Base-by-base conservation (phyloP, 2,797 vertebrate species). In the Schizopygopsis malacanthus region DNA sequence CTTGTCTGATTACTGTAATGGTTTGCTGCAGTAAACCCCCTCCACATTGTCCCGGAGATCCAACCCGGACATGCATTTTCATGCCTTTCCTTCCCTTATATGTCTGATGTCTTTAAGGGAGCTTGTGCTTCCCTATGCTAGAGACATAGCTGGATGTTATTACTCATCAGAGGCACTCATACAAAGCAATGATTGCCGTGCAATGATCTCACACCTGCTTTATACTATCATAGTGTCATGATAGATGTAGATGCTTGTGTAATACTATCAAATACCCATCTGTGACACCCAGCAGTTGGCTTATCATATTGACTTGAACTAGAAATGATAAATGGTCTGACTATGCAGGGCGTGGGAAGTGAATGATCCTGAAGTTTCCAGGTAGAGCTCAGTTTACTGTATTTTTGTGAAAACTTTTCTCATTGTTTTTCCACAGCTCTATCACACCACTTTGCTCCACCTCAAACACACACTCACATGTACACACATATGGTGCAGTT, bases 51-150 rank as follows among this genome's bases (percentile, higher is more conserved):
- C 87, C 89, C 2, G 8, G 77, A 41, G 81, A 87, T 45, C 84
- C 61, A 82, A 88, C 81, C 79, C 22, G 69, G 84, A 85, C 89
- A 83, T 25, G 88, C 63, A 73, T 72, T 79, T 69, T 72, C 76
- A 45, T 54, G 71, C 50, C 37, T 75, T 80, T 59, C 71, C 71
- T 59, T 67, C 15, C 59, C 45, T 37, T 85, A 15, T 63, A 22
- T 69, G 45, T 43, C 47, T 61, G 43, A 63, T 20, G 81, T 86
- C 79, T 77, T 78, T 86, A 78, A 37, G 79, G 28, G 43, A 7
- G 33, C n/a, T 63, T 78, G 4, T 22, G 54, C 39, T 69, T 37
- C 4, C 61, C 37, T 72, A 47, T 47, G 73, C 13, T 39, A 56
- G 39, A 86, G 72, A 75, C 81, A 70, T 52, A 61, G 59, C 25